These are phyloP conservation scores for Schizaphis graminum DNA, from an alignment of 2,888 invertebrate genomes.

Conservation along the genomic window DNA sequence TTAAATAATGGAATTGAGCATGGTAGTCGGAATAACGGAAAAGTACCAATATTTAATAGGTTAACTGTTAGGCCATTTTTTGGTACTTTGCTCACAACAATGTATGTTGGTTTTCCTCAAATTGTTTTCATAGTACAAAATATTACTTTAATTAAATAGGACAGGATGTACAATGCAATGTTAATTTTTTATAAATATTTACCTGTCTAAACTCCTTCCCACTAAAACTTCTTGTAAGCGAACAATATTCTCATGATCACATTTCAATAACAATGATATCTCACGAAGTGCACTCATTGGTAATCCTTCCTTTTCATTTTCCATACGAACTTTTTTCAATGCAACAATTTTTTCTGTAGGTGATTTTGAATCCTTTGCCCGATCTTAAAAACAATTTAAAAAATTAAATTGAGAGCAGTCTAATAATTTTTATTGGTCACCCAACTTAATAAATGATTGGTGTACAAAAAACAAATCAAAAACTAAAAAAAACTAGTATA, in stretches of 20 bases:
- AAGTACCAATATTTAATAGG: background rate
- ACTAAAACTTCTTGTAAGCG: constrained; percentile 94
- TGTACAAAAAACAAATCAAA: too few relatives aligned
- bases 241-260: constrained; percentile 95
- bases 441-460: background rate
- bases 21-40: too few relatives aligned
- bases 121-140: background rate
- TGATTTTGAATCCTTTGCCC: constrained; percentile 89
- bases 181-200: constrained; percentile 62
- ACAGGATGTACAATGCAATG: background rate
- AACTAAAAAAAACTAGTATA: background rate
- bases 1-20: too few relatives aligned
- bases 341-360: constrained; percentile 86
- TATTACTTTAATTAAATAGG: background rate
- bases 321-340: constrained; percentile 95
- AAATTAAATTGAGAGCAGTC: background rate
- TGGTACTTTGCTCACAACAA: background rate
- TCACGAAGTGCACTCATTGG: constrained; percentile 94
- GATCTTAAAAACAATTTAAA: constrained; percentile 75
- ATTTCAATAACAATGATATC: constrained; percentile 92
- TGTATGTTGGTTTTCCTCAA: background rate
- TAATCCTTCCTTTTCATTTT: constrained; percentile 93
- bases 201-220: constrained; percentile 93
- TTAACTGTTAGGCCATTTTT: background rate
- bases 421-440: background rate